Conservation (phyloP, 2,113 vertebrate species). For the Lophotis ruficrista region DNA sequence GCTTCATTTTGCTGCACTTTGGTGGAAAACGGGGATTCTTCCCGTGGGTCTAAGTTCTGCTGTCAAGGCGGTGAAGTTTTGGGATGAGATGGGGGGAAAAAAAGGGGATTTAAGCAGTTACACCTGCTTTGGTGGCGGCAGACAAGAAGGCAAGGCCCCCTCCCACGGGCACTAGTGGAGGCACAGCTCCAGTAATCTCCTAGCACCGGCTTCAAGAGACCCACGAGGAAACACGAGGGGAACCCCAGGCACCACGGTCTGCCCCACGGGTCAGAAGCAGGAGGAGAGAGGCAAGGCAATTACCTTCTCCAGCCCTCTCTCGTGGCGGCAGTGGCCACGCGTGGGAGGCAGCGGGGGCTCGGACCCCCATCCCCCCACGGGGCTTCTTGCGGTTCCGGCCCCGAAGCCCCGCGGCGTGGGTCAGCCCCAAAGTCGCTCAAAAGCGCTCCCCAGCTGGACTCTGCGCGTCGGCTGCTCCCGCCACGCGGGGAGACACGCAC, state of each 20-base stretch:
- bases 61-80: not conserved
- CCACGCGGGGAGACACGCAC: not conserved
- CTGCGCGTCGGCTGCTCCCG: not conserved
- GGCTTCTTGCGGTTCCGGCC: not conserved
- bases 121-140: not conserved
- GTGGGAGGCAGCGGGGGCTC: not conserved
- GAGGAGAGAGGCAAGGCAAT: rapidly evolving
- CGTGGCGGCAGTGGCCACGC: not conserved
- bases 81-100: not conserved
- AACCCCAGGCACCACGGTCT: no score
- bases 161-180: not conserved
- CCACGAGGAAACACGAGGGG: not conserved
- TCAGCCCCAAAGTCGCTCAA: not conserved
- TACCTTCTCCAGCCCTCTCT: rapidly evolving
- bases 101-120: not conserved
- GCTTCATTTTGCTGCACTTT: not conserved
- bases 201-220: not conserved
- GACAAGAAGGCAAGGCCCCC: not conserved
- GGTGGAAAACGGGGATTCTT: not conserved
- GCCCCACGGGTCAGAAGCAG: not conserved
- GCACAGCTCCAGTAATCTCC: not conserved
- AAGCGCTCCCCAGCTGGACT: not conserved
- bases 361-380: not conserved
- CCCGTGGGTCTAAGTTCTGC: not conserved
- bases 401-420: not conserved